These are phyloP conservation scores for Baccha elongata DNA, from an alignment of 2,888 invertebrate genomes.

Conservation along the genomic window DNA sequence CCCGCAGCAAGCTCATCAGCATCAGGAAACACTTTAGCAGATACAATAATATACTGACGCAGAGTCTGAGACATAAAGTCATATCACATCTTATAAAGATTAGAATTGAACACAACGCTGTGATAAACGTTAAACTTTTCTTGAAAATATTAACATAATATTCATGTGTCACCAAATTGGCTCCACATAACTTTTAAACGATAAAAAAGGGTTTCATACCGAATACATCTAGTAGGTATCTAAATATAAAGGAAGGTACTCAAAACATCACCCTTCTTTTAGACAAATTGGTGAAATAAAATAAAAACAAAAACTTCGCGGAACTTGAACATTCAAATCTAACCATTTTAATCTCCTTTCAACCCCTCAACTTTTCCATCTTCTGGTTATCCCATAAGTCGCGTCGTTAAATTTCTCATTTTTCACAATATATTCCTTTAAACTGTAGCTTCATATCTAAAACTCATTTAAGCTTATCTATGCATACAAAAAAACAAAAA, in stretches of 20 bases:
- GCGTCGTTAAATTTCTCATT: conserved; percentile 58
- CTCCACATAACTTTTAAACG: conserved; percentile 17
- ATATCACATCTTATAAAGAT: too few species aligned
- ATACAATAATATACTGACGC: too few species aligned
- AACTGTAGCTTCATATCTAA: conserved; percentile 57
- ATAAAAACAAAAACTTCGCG: conserved; percentile 4
- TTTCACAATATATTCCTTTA: conserved; percentile 21
- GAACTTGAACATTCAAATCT: conserved; percentile 37
- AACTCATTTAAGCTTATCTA: conserved; percentile 73
- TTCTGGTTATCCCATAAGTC: conserved; percentile 31
- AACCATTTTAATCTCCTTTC: conserved; percentile 24
- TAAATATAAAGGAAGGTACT: too few species aligned
- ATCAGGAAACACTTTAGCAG: too few species aligned
- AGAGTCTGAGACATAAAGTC: too few species aligned
- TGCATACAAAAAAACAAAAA: conserved; percentile 44
- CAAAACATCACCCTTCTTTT: not conserved
- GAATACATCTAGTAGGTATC: too few species aligned
- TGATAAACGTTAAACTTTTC: not conserved
- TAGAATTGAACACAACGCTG: too few species aligned
- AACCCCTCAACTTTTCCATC: not conserved
- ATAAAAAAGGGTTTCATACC: conserved; percentile 10
- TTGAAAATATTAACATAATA: not conserved
- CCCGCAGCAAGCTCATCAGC: too few species aligned
- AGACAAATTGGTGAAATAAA: too few species aligned
- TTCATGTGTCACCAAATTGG: conserved; percentile 32